Percentiles rank a stretch among this genome's conserved stretches.
phyloP scores from a whole-genome alignment of 2,113 vertebrate species.

The Platichthys stellatus region DNA sequence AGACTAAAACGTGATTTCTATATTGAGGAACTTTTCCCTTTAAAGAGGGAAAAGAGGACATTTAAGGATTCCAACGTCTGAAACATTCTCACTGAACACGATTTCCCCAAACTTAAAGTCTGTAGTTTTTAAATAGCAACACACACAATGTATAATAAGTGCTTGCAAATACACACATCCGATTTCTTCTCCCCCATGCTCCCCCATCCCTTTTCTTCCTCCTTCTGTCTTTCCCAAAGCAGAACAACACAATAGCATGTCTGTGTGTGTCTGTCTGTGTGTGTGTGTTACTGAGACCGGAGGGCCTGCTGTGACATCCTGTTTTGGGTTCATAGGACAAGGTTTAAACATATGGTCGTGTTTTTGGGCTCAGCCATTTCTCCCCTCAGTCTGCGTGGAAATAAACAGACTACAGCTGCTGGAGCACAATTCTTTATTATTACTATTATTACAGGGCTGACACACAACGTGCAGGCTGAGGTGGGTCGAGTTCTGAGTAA shows the following conservation, averaged over 20 bases:
- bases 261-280: constrained; percentile 4
- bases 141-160: neutral
- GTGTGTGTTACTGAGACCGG: constrained; percentile 45
- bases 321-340: constrained; percentile 75
- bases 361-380: constrained; percentile 59
- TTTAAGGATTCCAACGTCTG: constrained; percentile 7
- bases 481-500: constrained; percentile 31
- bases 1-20: neutral
- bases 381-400: constrained; percentile 43
- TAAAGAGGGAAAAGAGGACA: neutral
- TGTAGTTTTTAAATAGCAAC: constrained; percentile 12
- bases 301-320: constrained; percentile 80
- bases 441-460: constrained; percentile 18
- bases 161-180: constrained; percentile 11
- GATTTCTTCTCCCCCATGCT: constrained; percentile 16
- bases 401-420: constrained; percentile 73
- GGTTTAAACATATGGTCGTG: constrained; percentile 75
- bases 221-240: constrained; percentile 45
- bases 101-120: neutral
- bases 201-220: constrained; percentile 32
- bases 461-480: neutral
- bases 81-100: neutral
- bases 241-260: constrained; percentile 62
- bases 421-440: constrained; percentile 19
- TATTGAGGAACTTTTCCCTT: constrained; percentile 24